Base-by-base conservation (phyloP, 2,797 vertebrate species). In the Syncerus caffer region DNA sequence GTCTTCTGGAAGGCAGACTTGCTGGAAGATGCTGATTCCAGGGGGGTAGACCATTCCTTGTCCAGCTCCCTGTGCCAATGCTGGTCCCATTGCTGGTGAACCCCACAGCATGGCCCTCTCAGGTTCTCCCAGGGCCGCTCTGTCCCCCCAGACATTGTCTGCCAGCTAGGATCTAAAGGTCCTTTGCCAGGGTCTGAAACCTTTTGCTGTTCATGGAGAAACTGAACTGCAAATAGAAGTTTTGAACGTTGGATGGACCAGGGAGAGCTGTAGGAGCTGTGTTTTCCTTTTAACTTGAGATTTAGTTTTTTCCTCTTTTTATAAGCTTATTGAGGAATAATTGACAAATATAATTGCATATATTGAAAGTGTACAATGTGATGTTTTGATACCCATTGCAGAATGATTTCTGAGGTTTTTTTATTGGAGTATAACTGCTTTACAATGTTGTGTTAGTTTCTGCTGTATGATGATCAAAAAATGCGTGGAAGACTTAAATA, bases 131-230 rank as follows among this genome's bases (percentile, higher is more conserved):
- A 50, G 29, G 71, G 87, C 38, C 7, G 14, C 15, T 16, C 6
- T 58, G 57, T 51, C 31, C 13, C 71, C 25, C 47, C 3, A 58
- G 4, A 84, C 38, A 45, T 9, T 12, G 9, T 12, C 29, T 27
- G 19, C 3, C 17, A 34, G 3, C 93, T 84, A 21, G 23, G 21
- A 51, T 82, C 60, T 11, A 11, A 80, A 80, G 31, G 31, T 84
- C 53, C 34, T 93, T 42, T 27, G 45, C 42, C 29, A 58, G 50
- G 13, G 1, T 60, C 79, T 79, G n/a, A 34, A 7, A 10, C 1
- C n/a, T 84, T 96, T 67, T 31, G 62, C 16, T 31, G 29, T 17
- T 67, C 7, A 6, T 6, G 90, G 87, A 91, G 62, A 96, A 83
- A 85, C 3, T 21, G 50, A 25, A 74, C 17, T 53, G 76, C 53